Evolutionary conservation across 2,888 invertebrate species (phyloP).

Genomic region (Nasonovia ribisnigri): DNA sequence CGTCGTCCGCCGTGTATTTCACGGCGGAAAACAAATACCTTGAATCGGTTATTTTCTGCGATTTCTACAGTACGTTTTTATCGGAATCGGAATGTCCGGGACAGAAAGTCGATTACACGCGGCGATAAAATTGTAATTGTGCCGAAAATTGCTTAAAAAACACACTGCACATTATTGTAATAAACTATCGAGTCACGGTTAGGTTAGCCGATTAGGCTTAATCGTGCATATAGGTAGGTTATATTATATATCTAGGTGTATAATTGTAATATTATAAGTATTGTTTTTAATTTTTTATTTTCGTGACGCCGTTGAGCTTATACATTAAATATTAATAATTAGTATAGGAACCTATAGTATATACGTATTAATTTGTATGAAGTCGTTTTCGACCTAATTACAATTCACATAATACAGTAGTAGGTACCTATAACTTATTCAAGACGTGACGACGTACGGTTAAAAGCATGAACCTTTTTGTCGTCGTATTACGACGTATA

Average conservation of each 20-base stretch:
- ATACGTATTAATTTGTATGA: background rate
- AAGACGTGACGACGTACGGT: background rate
- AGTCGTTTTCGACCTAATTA: background rate
- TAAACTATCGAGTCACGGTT: slow-evolving; percentile 34
- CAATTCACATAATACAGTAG: background rate
- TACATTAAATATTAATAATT: background rate
- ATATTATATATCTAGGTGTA: too few relatives aligned
- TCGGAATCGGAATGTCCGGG: slow-evolving; percentile 56
- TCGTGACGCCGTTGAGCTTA: background rate
- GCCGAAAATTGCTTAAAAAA: slow-evolving; percentile 21
- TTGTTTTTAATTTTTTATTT: background rate
- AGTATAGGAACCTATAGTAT: background rate
- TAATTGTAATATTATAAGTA: background rate
- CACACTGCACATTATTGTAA: background rate
- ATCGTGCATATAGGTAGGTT: background rate
- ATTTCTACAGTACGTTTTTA: slow-evolving; percentile 30
- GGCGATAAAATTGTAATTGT: slow-evolving; percentile 44
- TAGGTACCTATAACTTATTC: background rate
- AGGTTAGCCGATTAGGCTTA: too few relatives aligned
- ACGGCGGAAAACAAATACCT: slow-evolving; percentile 20
- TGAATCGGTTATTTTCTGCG: background rate
- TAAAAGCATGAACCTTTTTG: too few relatives aligned
- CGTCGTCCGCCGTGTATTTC: background rate
- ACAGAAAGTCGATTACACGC: slow-evolving; percentile 25
- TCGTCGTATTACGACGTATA: too few relatives aligned